Evolutionary conservation across 2,113 vertebrate species (phyloP).

Genomic region (Semnopithecus entellus): DNA sequence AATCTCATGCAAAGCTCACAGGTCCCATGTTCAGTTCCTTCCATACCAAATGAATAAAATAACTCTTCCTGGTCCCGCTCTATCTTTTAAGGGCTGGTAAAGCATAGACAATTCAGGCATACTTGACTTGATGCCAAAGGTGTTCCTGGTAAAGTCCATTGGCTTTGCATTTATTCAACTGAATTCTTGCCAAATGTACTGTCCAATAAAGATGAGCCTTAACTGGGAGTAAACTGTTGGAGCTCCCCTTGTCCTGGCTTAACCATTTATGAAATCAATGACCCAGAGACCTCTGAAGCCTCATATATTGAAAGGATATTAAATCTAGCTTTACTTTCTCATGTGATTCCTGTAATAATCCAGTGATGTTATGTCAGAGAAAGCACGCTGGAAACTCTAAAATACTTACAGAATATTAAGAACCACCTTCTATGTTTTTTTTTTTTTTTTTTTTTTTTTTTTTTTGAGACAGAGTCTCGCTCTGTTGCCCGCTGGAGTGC

Average conservation of each 20-base stretch:
- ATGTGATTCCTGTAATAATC: neutral
- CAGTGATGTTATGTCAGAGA: neutral
- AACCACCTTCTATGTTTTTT: neutral
- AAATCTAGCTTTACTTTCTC: neutral
- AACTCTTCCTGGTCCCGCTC: neutral
- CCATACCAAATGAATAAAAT: neutral
- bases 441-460: too few relatives aligned
- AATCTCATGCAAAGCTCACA: neutral
- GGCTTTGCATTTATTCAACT: neutral
- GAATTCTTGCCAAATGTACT: neutral
- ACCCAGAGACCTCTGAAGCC: neutral
- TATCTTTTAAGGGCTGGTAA: neutral
- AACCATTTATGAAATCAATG: conserved; percentile 3
- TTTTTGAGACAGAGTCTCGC: too few relatives aligned
- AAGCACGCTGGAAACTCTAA: neutral
- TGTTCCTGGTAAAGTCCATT: neutral
- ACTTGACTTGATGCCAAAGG: neutral
- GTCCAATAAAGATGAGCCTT: neutral
- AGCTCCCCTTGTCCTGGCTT: neutral
- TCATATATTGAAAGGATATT: neutral
- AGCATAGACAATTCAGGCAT: neutral
- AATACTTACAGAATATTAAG: neutral
- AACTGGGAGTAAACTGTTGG: neutral
- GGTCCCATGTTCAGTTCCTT: neutral
- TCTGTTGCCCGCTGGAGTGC: too few relatives aligned